phyloP scores from a whole-genome alignment of 2,113 vertebrate species.

The Etheostoma cragini region DNA sequence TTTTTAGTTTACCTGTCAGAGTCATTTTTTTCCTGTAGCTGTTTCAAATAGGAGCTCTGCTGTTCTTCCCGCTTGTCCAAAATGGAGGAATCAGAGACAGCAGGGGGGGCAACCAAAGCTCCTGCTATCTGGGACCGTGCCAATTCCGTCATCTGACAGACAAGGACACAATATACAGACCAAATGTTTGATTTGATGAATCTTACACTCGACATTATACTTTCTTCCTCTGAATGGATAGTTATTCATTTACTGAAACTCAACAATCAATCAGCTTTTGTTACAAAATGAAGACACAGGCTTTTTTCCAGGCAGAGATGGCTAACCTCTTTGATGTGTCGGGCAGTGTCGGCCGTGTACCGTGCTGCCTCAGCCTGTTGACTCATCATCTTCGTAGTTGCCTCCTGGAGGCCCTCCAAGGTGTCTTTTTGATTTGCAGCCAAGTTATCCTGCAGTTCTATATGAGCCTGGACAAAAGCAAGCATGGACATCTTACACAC shows the following conservation, averaged over 20 bases:
- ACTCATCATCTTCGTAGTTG: constrained; percentile 85
- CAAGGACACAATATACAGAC: constrained; percentile 19
- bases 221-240: constrained; percentile 12
- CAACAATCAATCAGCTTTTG: constrained; percentile 56
- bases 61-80: constrained; percentile 83
- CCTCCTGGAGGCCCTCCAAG: constrained; percentile 85
- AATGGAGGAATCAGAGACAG: constrained; percentile 68
- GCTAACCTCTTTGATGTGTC: constrained; percentile 89
- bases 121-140: constrained; percentile 83
- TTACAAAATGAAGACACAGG: constrained; percentile 39
- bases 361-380: constrained; percentile 87
- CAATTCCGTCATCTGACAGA: constrained; percentile 89
- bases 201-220: not conserved
- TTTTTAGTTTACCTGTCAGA: constrained; percentile 83
- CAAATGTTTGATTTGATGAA: constrained; percentile 23
- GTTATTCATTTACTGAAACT: constrained; percentile 32
- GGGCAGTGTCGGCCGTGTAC: constrained; percentile 83
- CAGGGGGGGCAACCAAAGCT: constrained; percentile 71
- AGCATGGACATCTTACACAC: constrained; percentile 28
- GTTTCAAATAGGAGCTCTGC: constrained; percentile 75
- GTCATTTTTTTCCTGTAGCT: constrained; percentile 77
- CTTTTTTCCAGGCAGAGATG: constrained; percentile 52
- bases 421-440: constrained; percentile 86
- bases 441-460: constrained; percentile 88
- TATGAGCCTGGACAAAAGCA: constrained; percentile 83